Percentiles rank a stretch among this genome's conserved stretches.
phyloP scores from a whole-genome alignment of 2,888 invertebrate species.

The Apoda limacodes region DNA sequence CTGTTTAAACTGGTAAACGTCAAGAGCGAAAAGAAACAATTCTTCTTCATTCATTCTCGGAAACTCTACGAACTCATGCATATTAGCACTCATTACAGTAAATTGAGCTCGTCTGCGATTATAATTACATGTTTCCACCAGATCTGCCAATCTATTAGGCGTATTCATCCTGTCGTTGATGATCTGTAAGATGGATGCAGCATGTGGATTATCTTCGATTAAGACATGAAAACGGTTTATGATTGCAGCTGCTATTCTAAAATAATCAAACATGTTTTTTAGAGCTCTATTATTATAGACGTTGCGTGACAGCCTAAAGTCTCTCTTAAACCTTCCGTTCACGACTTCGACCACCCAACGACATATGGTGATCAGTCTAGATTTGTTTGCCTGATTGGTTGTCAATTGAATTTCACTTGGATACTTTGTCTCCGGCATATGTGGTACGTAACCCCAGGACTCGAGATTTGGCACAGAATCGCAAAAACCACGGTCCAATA shows the following conservation, averaged over 20 bases:
- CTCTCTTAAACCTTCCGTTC: conserved; percentile 6
- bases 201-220: conserved; percentile 8
- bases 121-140: conserved; percentile 10
- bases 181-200: conserved; percentile 7
- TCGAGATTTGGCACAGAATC: conserved; percentile 1
- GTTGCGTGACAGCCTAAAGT: conserved; percentile 6
- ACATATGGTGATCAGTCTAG: not conserved
- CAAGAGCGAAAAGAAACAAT: not conserved
- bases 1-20: not conserved
- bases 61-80: conserved; percentile 11
- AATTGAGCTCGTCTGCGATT: conserved; percentile 15
- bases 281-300: conserved; percentile 6
- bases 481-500: no score
- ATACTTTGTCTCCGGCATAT: no score
- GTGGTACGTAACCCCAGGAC: conserved; percentile 4
- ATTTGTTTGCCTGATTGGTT: not conserved
- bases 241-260: conserved; percentile 11
- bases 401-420: conserved; percentile 1
- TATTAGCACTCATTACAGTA: conserved; percentile 10
- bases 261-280: conserved; percentile 8
- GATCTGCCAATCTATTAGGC: conserved; percentile 13
- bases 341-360: conserved; percentile 4
- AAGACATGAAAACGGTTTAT: conserved; percentile 11
- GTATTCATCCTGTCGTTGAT: conserved; percentile 11
- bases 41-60: conserved; percentile 1